phyloP scores from a whole-genome alignment of 2,113 vertebrate species.

The Scolopax mira region DNA sequence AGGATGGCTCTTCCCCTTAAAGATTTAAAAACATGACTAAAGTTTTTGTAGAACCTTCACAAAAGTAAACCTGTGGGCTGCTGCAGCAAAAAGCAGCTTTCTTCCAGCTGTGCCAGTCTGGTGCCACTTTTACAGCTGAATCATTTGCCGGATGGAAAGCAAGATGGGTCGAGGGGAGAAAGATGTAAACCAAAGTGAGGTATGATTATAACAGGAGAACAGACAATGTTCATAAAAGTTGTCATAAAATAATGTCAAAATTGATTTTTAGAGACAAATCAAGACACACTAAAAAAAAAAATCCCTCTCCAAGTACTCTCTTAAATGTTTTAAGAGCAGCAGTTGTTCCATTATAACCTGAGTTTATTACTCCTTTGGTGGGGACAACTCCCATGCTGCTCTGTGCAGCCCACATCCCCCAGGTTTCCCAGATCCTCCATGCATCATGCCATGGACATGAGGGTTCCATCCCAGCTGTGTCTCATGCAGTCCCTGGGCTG shows the following conservation, averaged over 20 bases:
- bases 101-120: slow-evolving; percentile 34
- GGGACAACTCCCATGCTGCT: accelerated
- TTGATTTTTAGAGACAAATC: slow-evolving; percentile 32
- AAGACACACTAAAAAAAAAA: not conserved
- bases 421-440: not conserved
- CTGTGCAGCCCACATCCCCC: accelerated
- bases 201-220: not conserved
- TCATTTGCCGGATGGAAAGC: slow-evolving; percentile 23
- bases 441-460: accelerated
- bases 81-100: not conserved
- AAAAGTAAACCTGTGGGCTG: not conserved
- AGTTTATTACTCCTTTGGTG: not conserved
- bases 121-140: slow-evolving; percentile 8
- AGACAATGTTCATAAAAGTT: slow-evolving; percentile 4
- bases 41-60: not conserved
- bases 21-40: not conserved
- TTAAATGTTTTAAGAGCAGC: not conserved
- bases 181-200: not conserved
- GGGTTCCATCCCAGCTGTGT: not conserved
- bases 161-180: slow-evolving; percentile 12
- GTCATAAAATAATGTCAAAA: not conserved
- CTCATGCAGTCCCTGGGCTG: not conserved
- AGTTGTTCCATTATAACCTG: not conserved
- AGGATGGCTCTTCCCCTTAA: not conserved
- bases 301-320: not conserved